Conservation (phyloP, 1,140 invertebrate species). For the Rhyzopertha dominica region DNA sequence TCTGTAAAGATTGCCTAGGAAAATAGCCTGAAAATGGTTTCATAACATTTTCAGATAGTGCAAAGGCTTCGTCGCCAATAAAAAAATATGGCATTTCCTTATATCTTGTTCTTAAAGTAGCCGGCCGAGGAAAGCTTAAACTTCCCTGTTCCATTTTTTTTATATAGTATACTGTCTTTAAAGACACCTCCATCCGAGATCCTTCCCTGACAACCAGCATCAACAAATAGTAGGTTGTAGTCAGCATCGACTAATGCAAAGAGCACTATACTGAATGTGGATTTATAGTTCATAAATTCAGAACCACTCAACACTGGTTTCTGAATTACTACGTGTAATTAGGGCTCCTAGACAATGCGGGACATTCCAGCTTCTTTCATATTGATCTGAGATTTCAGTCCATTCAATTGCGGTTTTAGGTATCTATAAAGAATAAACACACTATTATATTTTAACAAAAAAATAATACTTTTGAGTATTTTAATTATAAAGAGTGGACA, state of each 20-base stretch:
- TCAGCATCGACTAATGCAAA: conserved; percentile 9
- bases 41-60: conserved; percentile 43
- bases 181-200: conserved; percentile 8
- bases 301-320: conserved; percentile 23
- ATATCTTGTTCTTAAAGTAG: neutral
- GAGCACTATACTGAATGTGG: conserved; percentile 44
- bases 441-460: no score
- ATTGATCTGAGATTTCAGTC: neutral
- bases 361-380: conserved; percentile 1
- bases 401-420: neutral
- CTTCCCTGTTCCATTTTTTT: conserved; percentile 37
- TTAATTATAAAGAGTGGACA: no score
- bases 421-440: conserved; percentile 5
- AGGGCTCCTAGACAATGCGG: conserved; percentile 1
- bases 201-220: conserved; percentile 21
- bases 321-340: conserved; percentile 1
- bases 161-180: no score
- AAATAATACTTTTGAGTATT: no score
- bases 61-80: conserved; percentile 51
- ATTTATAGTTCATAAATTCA: conserved; percentile 47
- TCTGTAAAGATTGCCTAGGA: conserved; percentile 27
- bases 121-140: conserved; percentile 1
- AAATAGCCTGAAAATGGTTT: conserved; percentile 44
- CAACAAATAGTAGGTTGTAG: conserved; percentile 20
- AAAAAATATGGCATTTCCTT: conserved; percentile 39